Evolutionary conservation across 1,140 invertebrate genomes (phyloP).

Genomic region (Ceratina calcarata): DNA sequence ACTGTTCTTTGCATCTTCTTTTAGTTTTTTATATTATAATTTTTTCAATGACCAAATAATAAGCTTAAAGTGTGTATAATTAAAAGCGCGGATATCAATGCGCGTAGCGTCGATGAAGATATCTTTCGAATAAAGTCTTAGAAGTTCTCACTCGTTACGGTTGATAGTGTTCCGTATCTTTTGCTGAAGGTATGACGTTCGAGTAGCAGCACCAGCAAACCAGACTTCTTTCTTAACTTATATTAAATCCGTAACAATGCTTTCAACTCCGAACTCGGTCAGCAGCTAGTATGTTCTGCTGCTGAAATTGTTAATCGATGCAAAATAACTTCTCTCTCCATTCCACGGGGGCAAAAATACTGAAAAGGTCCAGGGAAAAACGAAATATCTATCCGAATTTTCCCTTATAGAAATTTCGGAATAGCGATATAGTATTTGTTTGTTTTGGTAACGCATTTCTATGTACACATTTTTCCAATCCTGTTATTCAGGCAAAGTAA

Average conservation of each 20-base stretch:
- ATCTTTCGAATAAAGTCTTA: not conserved
- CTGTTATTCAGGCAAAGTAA: not conserved
- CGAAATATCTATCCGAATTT: not conserved
- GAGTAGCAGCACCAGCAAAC: not conserved
- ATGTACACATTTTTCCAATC: not conserved
- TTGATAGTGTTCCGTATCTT: not conserved
- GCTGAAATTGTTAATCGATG: constrained; percentile 37
- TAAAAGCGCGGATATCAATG: not conserved
- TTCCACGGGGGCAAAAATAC: not conserved
- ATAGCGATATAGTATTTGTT: not conserved
- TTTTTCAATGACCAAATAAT: no score
- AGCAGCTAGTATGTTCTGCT: constrained; percentile 3
- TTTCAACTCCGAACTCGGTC: constrained; percentile 29
- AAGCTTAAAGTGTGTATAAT: not conserved
- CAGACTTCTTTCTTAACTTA: constrained; percentile 30
- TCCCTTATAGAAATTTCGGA: not conserved
- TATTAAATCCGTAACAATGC: constrained; percentile 39
- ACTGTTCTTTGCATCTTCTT: no score
- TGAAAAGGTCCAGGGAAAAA: not conserved
- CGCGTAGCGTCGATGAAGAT: not conserved
- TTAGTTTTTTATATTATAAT: no score
- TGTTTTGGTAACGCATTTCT: not conserved
- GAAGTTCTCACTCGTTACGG: constrained; percentile 9
- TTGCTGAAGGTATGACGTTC: not conserved
- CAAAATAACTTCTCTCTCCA: constrained; percentile 20